These are phyloP conservation scores for Drosophila macrospina DNA, from an alignment of 2,888 invertebrate species.

Conservation along the genomic window DNA sequence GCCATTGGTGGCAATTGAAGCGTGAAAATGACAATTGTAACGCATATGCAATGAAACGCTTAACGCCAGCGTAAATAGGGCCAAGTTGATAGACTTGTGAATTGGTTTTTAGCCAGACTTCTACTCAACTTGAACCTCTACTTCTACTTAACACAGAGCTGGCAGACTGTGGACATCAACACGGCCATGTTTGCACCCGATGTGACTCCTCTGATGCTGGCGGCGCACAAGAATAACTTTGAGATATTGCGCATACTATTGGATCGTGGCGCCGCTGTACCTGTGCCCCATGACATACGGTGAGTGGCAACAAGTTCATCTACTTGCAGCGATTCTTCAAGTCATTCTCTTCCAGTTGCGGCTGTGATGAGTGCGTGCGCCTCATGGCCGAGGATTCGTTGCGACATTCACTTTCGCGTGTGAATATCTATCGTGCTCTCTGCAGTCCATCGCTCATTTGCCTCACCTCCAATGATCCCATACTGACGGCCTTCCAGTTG, in stretches of 20 bases:
- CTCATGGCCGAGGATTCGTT: conserved; percentile 91
- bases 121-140: conserved; percentile 16
- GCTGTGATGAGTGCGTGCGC: conserved; percentile 94
- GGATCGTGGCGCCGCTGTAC: conserved; percentile 96
- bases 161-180: conserved; percentile 93
- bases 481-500: conserved; percentile 96
- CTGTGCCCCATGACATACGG: conserved; percentile 93
- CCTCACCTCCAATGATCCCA: conserved; percentile 95
- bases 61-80: conserved; percentile 33
- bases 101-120: conserved; percentile 6
- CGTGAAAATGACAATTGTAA: conserved; percentile 79
- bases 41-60: conserved; percentile 76
- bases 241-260: conserved; percentile 97
- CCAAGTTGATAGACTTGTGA: conserved; percentile 1
- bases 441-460: conserved; percentile 97
- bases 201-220: conserved; percentile 96
- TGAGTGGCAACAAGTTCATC: conserved; percentile 85
- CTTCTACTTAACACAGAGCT: conserved; percentile 88
- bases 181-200: conserved; percentile 96
- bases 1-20: conserved; percentile 73
- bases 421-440: conserved; percentile 96
- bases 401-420: conserved; percentile 93
- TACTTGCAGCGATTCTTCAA: too few relatives aligned
- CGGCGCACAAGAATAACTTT: conserved; percentile 97
- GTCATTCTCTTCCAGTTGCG: conserved; percentile 87